Conservation (phyloP, 2,888 invertebrate genomes). For the Trissolcus japonicus region DNA sequence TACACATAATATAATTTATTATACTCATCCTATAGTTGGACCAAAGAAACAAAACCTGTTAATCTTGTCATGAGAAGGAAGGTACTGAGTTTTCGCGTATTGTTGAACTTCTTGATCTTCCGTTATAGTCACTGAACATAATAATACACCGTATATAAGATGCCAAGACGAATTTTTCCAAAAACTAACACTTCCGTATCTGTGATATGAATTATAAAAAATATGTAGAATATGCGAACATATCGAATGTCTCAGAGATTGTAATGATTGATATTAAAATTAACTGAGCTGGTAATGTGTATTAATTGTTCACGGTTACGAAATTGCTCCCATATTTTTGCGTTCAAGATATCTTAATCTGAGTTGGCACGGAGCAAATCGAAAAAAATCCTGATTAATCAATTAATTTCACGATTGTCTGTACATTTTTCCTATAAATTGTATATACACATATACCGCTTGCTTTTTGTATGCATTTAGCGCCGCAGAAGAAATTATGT, state of each 20-base stretch:
- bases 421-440: too few species aligned
- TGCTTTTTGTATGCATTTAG: too few species aligned
- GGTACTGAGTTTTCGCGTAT: constrained; percentile 49
- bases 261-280: constrained; percentile 47
- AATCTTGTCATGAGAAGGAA: constrained; percentile 39
- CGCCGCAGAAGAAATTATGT: too few species aligned
- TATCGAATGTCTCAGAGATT: constrained; percentile 54
- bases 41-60: constrained; percentile 39
- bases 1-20: constrained; percentile 29
- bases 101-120: constrained; percentile 37
- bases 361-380: not conserved
- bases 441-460: too few species aligned
- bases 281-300: constrained; percentile 41
- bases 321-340: constrained; percentile 21
- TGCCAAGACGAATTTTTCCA: constrained; percentile 58
- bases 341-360: not conserved
- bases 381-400: not conserved
- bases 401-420: too few species aligned
- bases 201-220: constrained; percentile 58
- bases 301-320: constrained; percentile 27
- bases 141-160: constrained; percentile 36
- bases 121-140: constrained; percentile 41
- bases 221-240: constrained; percentile 58
- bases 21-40: constrained; percentile 28
- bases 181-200: constrained; percentile 57